phyloP scores from a whole-genome alignment of 2,113 vertebrate species.

The Cyphomyrus discorhynchus region DNA sequence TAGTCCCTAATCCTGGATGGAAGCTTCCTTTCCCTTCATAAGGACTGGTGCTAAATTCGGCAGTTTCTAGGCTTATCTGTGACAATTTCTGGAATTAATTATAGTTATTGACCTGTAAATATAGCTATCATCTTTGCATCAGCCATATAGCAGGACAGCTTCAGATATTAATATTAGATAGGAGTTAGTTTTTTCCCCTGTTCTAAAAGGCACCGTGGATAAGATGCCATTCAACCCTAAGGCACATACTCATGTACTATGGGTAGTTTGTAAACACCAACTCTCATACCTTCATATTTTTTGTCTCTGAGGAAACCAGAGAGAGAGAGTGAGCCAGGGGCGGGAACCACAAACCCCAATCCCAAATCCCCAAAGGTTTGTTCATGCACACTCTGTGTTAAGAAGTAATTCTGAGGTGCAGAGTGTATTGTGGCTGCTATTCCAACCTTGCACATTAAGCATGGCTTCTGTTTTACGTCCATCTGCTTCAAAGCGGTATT shows the following conservation, averaged over 20 bases:
- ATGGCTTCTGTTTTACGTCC: constrained; percentile 62
- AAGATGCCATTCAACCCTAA: not conserved
- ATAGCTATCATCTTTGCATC: not conserved
- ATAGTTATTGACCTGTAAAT: not conserved
- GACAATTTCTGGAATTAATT: not conserved
- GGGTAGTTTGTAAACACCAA: not conserved
- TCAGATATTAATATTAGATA: not conserved
- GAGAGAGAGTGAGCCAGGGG: not conserved
- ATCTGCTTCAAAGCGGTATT: constrained; percentile 71
- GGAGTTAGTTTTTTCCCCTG: not conserved
- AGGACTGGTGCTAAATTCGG: not conserved
- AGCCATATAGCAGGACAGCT: not conserved
- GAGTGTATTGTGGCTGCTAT: not conserved
- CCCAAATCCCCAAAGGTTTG: not conserved
- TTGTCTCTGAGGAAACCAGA: not conserved
- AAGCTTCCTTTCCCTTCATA: not conserved
- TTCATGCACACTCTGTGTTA: not conserved
- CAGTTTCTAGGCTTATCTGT: not conserved
- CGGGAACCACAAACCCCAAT: not conserved
- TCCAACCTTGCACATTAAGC: constrained; percentile 57
- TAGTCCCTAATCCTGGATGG: not conserved
- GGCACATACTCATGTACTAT: not conserved
- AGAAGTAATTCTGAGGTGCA: not conserved
- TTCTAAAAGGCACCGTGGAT: not conserved
- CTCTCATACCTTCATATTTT: not conserved